Evolutionary conservation across 2,113 vertebrate genomes (phyloP), one percentile per base, ranked within the genome.

Genomic region (Sylvietta virens): DNA sequence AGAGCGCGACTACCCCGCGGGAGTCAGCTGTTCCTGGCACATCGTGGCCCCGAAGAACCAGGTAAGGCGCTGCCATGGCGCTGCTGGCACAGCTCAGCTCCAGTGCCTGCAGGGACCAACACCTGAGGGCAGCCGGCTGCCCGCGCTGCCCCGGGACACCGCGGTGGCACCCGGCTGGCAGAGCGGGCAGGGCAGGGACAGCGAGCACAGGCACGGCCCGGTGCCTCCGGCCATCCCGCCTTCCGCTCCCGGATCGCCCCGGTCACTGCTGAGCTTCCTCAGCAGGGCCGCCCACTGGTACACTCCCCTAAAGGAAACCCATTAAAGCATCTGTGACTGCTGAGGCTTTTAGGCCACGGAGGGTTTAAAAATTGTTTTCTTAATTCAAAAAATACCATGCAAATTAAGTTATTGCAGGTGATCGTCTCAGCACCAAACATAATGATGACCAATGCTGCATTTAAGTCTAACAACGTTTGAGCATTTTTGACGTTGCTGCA

Each of bases 11-110:
- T 99, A 99, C 88, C 99, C 99, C 13, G 98, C 99, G 2, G 99
- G 99, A 23, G 99, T 99, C 91, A 98, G 98, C 66, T 99, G 99
- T 65, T 98, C 98, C 60, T 99, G 99, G 99, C 99, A 99, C 95
- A 99, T 99, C 48, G 95, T 99, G 10, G 99, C 99, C 47, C 99
- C 99, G 0, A 99, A 98, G 97, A 99, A 99, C 97, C 99, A 99
- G 99, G 99, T 99, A 86, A 98, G 95, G 57, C 0, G 0, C 53
- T n/a, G 56, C 51, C 66, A 1, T 21, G 0, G 3, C 35, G 8
- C 16, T 1, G 4, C 74, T 1, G 17, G 61, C 21, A 0, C 1
- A 2, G 82, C 86, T 61, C 47, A 2, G 61, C 37, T 8, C 33
- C 56, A 1, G 21, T 3, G 47, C 39, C 28, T 7, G 40, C 47